Conservation (phyloP, 2,113 vertebrate species). For the Hypomesus transpacificus region DNA sequence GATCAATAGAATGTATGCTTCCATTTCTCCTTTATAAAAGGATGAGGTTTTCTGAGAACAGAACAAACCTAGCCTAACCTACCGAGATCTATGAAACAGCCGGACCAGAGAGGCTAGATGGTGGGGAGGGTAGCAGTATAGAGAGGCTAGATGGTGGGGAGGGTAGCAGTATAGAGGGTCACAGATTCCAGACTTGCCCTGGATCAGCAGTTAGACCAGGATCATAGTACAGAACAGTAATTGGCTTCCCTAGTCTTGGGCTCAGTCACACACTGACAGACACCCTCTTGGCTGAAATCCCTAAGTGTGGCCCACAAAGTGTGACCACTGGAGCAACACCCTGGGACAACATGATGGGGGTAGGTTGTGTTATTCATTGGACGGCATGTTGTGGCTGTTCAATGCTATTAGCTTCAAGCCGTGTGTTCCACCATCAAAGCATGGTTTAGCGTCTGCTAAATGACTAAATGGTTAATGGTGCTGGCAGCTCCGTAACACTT, state of each 20-base stretch:
- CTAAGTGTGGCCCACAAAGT: too few species aligned
- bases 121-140: too few species aligned
- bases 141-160: too few species aligned
- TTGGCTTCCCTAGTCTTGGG: conserved; percentile 29
- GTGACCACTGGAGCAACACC: background rate
- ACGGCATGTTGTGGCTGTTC: background rate
- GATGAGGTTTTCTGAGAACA: too few species aligned
- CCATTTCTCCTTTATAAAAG: too few species aligned
- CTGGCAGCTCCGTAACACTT: background rate
- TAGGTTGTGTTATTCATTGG: background rate
- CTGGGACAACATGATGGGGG: background rate
- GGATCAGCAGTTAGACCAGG: conserved; percentile 25
- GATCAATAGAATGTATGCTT: too few species aligned
- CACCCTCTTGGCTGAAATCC: conserved; percentile 17
- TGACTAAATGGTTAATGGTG: background rate
- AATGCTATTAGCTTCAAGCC: background rate
- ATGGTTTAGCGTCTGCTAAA: too few species aligned
- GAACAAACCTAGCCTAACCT: too few species aligned
- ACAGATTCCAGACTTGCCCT: conserved; percentile 11
- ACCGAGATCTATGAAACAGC: too few species aligned
- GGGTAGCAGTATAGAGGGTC: background rate
- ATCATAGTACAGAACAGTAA: conserved; percentile 32
- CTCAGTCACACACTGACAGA: conserved; percentile 21
- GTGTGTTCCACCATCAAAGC: background rate
- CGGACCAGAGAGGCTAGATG: too few species aligned